Percentiles rank a stretch among this genome's conserved stretches.
Evolutionary conservation across 2,113 vertebrate genomes (phyloP).

Genomic region (Pterocles gutturalis): DNA sequence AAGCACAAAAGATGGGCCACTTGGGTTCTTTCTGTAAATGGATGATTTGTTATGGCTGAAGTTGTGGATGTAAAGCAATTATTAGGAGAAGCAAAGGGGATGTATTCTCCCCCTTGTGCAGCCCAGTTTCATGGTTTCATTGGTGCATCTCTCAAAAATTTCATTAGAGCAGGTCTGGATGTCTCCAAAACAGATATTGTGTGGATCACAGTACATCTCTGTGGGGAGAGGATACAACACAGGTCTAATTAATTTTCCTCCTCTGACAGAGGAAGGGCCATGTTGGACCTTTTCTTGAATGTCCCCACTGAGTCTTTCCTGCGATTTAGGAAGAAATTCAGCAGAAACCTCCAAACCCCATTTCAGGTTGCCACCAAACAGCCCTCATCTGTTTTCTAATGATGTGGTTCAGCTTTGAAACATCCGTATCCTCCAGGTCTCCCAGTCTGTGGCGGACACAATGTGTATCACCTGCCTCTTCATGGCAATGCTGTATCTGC

Average conservation of each 20-base stretch:
- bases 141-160: not conserved
- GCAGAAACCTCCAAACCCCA: not conserved
- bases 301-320: not conserved
- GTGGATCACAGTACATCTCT: not conserved
- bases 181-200: not conserved
- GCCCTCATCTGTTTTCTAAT: not conserved
- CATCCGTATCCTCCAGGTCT: not conserved
- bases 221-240: not conserved
- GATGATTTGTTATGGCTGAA: not conserved
- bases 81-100: not conserved
- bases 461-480: not conserved
- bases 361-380: not conserved
- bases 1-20: not conserved
- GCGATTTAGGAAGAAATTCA: not conserved
- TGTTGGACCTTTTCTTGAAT: not conserved
- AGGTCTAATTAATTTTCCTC: not conserved
- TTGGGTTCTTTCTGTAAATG: not conserved
- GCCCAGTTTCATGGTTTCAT: not conserved
- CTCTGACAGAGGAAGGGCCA: not conserved
- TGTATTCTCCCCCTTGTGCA: not conserved
- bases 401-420: not conserved
- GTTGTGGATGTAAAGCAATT: not conserved
- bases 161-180: not conserved
- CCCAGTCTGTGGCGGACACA: not conserved
- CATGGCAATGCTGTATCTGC: not conserved